Conservation (phyloP, 2,797 vertebrate species). For the Eutrigla gurnardus region DNA sequence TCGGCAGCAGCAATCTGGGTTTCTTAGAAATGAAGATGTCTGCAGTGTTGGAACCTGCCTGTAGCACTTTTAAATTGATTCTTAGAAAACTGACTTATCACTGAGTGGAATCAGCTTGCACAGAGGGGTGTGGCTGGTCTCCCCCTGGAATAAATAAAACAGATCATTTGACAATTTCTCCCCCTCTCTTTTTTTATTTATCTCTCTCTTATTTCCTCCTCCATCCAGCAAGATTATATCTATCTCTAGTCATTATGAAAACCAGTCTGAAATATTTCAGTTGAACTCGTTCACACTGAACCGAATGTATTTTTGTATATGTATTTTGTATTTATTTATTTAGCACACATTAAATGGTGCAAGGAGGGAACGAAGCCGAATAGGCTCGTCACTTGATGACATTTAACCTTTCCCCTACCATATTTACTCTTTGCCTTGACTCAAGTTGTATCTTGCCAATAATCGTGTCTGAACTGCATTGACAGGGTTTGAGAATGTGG, state of each 20-base stretch:
- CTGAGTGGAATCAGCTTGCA: constrained; percentile 24
- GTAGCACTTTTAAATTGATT: constrained; percentile 33
- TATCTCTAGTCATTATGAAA: constrained; percentile 6
- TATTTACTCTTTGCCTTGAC: not conserved
- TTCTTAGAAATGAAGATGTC: constrained; percentile 30
- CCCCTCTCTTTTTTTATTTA: not conserved
- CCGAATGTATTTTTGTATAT: not conserved
- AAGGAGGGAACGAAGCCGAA: too few species aligned
- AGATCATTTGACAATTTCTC: constrained; percentile 7
- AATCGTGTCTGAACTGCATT: constrained; percentile 1
- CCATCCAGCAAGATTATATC: not conserved
- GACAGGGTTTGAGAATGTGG: not conserved
- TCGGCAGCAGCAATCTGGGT: constrained; percentile 19
- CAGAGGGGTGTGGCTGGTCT: constrained; percentile 20
- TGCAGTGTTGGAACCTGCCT: constrained; percentile 48
- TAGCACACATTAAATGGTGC: too few species aligned
- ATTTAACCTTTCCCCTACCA: not conserved
- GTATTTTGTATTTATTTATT: too few species aligned
- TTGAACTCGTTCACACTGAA: constrained; percentile 10
- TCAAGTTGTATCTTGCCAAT: not conserved
- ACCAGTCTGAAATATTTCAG: constrained; percentile 18
- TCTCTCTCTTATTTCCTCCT: not conserved
- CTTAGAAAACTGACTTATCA: constrained; percentile 30
- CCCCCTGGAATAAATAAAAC: constrained; percentile 23
- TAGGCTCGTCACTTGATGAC: not conserved